Evolutionary conservation across 1,140 invertebrate genomes (phyloP), one percentile per base, ranked within the genome.

Genomic region (Chlorops oryzae): DNA sequence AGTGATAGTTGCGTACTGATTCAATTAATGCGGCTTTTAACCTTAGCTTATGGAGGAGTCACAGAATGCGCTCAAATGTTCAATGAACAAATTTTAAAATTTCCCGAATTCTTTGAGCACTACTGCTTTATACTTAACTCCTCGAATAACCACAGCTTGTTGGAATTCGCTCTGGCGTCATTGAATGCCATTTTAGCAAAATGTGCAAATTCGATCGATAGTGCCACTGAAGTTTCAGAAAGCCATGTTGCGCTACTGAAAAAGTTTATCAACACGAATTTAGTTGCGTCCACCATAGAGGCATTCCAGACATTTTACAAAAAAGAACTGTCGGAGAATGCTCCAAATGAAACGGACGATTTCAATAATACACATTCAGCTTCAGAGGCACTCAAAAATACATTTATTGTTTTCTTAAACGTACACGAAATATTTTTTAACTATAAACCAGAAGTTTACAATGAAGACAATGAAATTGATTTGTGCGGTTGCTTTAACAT

Each of bases 11-110:
- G 79, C 34, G 80, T 81, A 25, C 63, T 87, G 6, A 73, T 84
- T 22, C 85, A 88, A 71, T 57, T 86, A 24, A 74, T 87, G 54
- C 73, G 85, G 32, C 70, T 87, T 7, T 73, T 86, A 20, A 79
- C 6, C 27, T 32, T 32, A 9, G 27, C 55, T 63, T 34, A 62
- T 62, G 13, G 62, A 66, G 15, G 67, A 78, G 37, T 65, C 63
- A 10, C 69, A 75, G 49, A 47, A 74, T 37, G 52, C 75, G 7
- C 57, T 61, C 0, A 54, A 59, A 21, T 83, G 80, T 80, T 62
- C n/a, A n/a, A 77, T 47, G 57, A 72, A 41, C 59, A 73, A 48
- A 76, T 81, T 37, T 65, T 71, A 32, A 69, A 75, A 27, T 69
- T 65, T 24, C 60, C 77, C 20, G 54, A 64, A 37, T 75, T 84